These are phyloP conservation scores for Neopelma chrysocephalum DNA, from an alignment of 2,797 vertebrate species.

Conservation along the genomic window DNA sequence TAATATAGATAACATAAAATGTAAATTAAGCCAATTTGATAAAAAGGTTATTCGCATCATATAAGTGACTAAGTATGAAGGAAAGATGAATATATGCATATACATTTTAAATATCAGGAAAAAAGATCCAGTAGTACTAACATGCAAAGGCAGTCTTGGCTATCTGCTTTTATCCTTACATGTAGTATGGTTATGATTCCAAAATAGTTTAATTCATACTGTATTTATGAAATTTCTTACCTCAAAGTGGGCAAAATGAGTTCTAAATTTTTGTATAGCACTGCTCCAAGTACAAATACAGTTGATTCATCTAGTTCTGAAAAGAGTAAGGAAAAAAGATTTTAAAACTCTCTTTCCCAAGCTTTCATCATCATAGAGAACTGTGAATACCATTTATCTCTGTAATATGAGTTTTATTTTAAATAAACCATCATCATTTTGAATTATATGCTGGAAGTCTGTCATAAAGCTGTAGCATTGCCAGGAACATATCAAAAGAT, in stretches of 20 bases:
- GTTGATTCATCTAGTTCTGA: constrained; percentile 94
- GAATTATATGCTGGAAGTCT: not conserved
- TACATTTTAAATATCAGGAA: not conserved
- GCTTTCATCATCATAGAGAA: not conserved
- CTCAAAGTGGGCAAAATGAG: constrained; percentile 96
- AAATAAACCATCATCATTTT: not conserved
- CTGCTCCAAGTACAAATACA: constrained; percentile 96
- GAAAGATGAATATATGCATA: not conserved
- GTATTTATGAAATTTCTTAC: constrained; percentile 76
- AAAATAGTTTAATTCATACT: not conserved
- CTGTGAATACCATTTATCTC: not conserved
- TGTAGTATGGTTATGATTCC: not conserved
- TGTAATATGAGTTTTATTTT: not conserved
- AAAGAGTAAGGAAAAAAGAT: not conserved
- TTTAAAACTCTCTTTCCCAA: not conserved
- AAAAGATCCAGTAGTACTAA: not conserved
- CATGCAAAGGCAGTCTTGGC: not conserved
- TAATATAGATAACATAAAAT: not conserved
- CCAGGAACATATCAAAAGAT: not conserved
- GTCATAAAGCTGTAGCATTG: not conserved
- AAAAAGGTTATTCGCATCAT: not conserved
- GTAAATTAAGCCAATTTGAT: not conserved
- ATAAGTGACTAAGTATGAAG: not conserved
- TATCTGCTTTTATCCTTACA: not conserved
- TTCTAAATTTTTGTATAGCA: constrained; percentile 97